Conservation (phyloP, 2,888 invertebrate genomes). For the Drosophila quinaria region DNA sequence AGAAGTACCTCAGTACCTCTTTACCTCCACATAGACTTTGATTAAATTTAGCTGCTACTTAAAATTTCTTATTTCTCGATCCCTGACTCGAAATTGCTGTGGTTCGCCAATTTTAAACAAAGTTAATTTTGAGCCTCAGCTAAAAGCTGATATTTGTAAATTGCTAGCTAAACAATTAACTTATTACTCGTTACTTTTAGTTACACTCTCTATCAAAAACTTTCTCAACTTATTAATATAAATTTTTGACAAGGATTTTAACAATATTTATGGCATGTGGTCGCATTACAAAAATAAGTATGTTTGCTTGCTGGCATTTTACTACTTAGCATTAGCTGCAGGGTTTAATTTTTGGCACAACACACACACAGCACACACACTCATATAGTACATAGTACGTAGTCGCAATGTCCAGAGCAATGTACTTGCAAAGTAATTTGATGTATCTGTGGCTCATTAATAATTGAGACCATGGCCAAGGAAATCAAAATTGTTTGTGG, state of each 20-base stretch:
- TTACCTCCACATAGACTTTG: too few relatives aligned
- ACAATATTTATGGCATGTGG: background rate
- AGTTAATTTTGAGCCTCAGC: background rate
- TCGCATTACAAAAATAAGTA: background rate
- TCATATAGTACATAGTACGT: too few relatives aligned
- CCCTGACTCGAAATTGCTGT: too few relatives aligned
- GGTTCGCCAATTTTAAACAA: too few relatives aligned
- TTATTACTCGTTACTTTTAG: background rate
- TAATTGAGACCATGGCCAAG: slow-evolving; percentile 61
- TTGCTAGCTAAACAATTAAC: background rate
- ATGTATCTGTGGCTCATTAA: slow-evolving; percentile 69
- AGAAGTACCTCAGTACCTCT: too few relatives aligned
- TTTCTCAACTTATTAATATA: background rate
- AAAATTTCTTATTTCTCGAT: too few relatives aligned
- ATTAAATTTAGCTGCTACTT: too few relatives aligned
- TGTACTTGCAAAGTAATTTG: slow-evolving; percentile 48
- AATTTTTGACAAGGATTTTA: background rate
- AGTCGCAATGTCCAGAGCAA: slow-evolving; percentile 35
- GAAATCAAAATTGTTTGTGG: slow-evolving; percentile 66
- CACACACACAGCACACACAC: background rate
- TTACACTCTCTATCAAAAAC: background rate
- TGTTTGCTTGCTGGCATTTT: slow-evolving; percentile 16
- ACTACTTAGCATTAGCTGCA: slow-evolving; percentile 20
- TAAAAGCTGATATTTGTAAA: background rate
- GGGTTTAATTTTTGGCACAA: slow-evolving; percentile 8